phyloP scores from a whole-genome alignment of 2,888 invertebrate genomes.

The Drosophila kambysellisi region DNA sequence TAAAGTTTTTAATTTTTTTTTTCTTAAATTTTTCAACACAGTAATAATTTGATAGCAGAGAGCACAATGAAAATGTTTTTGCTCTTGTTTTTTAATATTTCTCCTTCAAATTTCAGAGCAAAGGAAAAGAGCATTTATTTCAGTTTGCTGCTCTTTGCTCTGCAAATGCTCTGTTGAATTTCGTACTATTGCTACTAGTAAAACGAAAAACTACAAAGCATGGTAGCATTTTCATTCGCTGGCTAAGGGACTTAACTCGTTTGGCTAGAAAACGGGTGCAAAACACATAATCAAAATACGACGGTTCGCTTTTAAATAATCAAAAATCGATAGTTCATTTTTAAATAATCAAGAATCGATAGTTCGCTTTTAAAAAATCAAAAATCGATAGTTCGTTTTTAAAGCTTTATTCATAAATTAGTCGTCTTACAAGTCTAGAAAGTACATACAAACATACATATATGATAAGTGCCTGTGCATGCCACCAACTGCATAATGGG shows the following conservation, averaged over 20 bases:
- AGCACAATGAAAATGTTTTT: background rate
- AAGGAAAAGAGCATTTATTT: background rate
- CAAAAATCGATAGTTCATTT: constrained; percentile 28
- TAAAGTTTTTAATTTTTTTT: background rate
- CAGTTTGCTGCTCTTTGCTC: background rate
- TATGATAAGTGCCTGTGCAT: constrained; percentile 30
- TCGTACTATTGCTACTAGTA: no score
- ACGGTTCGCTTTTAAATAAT: constrained; percentile 56
- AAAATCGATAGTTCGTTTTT: constrained; percentile 41
- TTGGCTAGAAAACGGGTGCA: background rate
- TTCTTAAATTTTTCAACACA: accelerated
- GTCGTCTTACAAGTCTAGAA: constrained; percentile 68
- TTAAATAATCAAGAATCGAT: constrained; percentile 43
- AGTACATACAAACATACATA: constrained; percentile 32
- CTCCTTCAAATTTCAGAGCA: background rate
- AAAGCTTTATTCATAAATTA: constrained; percentile 83
- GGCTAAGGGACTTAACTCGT: background rate
- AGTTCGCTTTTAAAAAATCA: no score
- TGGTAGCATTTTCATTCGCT: background rate
- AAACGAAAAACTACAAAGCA: background rate
- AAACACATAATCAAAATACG: background rate
- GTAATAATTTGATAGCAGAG: background rate
- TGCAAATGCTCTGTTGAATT: background rate
- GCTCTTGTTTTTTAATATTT: background rate
- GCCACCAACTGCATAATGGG: constrained; percentile 2